Base-by-base conservation (phyloP, 2,888 invertebrate genomes). In the Trachelus troglodyta region DNA sequence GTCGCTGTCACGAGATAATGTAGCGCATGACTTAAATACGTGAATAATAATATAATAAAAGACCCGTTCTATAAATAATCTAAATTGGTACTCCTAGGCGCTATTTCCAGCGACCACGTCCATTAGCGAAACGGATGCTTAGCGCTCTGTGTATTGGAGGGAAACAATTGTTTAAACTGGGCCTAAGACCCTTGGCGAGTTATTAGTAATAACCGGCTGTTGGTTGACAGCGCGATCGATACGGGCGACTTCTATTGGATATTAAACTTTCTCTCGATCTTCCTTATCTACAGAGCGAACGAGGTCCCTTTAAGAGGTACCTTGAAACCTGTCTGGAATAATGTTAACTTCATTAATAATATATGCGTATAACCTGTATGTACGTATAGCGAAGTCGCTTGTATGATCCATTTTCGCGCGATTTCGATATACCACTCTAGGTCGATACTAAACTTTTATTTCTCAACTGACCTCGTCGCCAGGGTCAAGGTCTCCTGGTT, bases 121-220 rank as follows among this genome's bases (percentile, higher is more conserved):
- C 56, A 56, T 56, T 23, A 56, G 56, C 1, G 2, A 23, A 9
- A 56, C 23, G 56, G 56, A 56, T 23, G 56, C 56, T 56, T 23
- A 23, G 56, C 33, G 71, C 23, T 71, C 71, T 71, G 71, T 33
- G 71, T 71, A 33, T 82, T 89, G 89, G 89, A 89, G 88, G 88
- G 89, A 89, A 87, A 87, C 88, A 83, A 88, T 71, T 84, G 88
- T 84, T 87, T 87, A 77, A 85, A 86, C 33, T 76, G 85, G 82
- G 86, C 84, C 86, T 87, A 87, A 83, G 82, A 81, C 87, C 85
- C 87, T 85, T 86, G 85, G 85, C 86, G 84, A 86, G 84, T 86
- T 83, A 79, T 85, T 84, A 77, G 78, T 86, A 85, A 81, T 85
- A 83, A 86, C 83, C 84, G 83, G 83, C 85, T 85, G 83, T 76